Base-by-base conservation (phyloP, 2,888 invertebrate genomes). In the Magallana nippona region DNA sequence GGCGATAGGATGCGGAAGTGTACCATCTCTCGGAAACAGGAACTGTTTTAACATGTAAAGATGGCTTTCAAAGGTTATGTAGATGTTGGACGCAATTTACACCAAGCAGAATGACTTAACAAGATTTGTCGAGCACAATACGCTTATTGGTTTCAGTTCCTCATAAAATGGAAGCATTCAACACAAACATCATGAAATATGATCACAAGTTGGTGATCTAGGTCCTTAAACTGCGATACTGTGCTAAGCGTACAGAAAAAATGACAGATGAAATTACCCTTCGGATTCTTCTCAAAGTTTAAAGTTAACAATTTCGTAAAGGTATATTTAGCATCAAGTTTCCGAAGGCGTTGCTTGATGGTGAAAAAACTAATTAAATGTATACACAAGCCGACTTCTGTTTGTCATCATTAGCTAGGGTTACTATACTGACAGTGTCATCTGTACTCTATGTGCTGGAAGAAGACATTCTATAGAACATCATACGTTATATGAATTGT, bases 341-440 rank as follows among this genome's bases (percentile, higher is more conserved):
- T 32, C 27, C 5, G 32, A 27, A 32, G 71, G 71, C 71, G 71
- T 71, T 22, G 11, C 71, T 71, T 71, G 71, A 32, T 71, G 71
- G 22, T 15, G 27, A 71, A 71, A 71, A 60, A 60, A 19, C 60
- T 60, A 60, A 60, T 60, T 60, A 60, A 60, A 60, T 19, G 32
- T 71, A 71, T 71, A 27, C 27, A 71, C 27, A 71, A 71, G 71
- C 22, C 71, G 71, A 71, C 71, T 71, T 71, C 71, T 71, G 71
- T 71, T 71, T 71, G 71, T 71, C 71, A 22, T 71, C 71, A 27
- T 15, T 10, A 22, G 71, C 32, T 71, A 22, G 15, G 32, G 22
- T 71, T 71, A 71, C 71, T 27, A 15, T 22, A 15, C 71, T 15
- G 71, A 15, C 27, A 32, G 17, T 22, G 71, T 71, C 71, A 71